phyloP scores from a whole-genome alignment of 2,113 vertebrate genomes.

The Microtus oregoni region DNA sequence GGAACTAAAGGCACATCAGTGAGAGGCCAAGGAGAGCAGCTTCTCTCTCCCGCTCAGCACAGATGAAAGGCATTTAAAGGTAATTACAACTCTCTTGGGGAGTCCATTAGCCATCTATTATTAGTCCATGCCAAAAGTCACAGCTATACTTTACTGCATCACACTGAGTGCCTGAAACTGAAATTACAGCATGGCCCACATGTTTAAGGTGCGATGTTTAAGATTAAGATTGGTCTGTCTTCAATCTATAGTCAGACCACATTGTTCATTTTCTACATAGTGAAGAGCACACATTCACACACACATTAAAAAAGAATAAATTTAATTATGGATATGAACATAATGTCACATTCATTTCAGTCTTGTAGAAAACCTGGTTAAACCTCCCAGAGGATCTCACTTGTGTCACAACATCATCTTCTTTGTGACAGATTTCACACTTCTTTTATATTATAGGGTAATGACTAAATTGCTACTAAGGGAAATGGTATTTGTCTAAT shows the following conservation, averaged over 20 bases:
- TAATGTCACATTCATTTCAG: constrained; percentile 84
- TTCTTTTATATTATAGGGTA: constrained; percentile 83
- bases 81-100: constrained; percentile 12
- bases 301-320: constrained; percentile 47
- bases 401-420: constrained; percentile 87
- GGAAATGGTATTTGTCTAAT: constrained; percentile 81
- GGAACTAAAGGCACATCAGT: neutral
- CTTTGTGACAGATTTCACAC: constrained; percentile 84
- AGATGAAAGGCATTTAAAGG: constrained; percentile 26
- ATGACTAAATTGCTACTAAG: constrained; percentile 85
- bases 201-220: constrained; percentile 15
- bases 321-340: constrained; percentile 78
- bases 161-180: neutral
- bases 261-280: constrained; percentile 42
- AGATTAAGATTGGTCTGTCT: constrained; percentile 27
- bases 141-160: neutral
- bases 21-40: neutral
- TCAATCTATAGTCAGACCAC: constrained; percentile 32
- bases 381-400: constrained; percentile 82
- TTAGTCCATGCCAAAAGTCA: constrained; percentile 8
- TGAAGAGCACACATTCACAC: neutral
- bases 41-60: neutral
- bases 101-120: constrained; percentile 9
- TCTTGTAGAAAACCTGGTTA: constrained; percentile 84
- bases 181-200: constrained; percentile 5